These are phyloP conservation scores for Rhamnusium bicolor DNA, from an alignment of 2,888 invertebrate species.

Conservation along the genomic window DNA sequence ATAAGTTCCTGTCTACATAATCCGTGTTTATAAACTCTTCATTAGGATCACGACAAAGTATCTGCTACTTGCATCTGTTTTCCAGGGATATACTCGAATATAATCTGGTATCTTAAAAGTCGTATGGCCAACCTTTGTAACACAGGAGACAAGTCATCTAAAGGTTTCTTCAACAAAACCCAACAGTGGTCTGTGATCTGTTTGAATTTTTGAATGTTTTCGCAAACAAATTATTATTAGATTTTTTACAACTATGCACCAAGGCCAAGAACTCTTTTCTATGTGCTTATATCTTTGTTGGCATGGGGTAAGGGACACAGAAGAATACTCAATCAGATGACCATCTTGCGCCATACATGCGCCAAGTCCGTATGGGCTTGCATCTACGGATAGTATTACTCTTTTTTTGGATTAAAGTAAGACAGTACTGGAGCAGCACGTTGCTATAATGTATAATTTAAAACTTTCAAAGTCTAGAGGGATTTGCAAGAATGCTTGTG, in stretches of 20 bases:
- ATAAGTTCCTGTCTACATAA: no score
- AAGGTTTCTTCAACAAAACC: constrained; percentile 46
- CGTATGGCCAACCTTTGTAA: constrained; percentile 41
- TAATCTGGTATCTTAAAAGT: constrained; percentile 34
- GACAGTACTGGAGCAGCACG: neutral
- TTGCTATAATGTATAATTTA: neutral
- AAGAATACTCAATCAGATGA: constrained; percentile 30
- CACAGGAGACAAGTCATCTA: constrained; percentile 40
- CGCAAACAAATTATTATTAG: constrained; percentile 42
- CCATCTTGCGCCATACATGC: constrained; percentile 27
- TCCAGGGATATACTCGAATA: no score
- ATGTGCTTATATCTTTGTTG: constrained; percentile 44
- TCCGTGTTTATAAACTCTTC: no score
- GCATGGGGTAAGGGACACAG: constrained; percentile 32
- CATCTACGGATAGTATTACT: constrained; percentile 41
- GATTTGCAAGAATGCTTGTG: constrained; percentile 8
- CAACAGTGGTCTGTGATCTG: constrained; percentile 46
- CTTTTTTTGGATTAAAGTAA: constrained; percentile 34
- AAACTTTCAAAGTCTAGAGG: neutral
- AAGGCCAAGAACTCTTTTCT: constrained; percentile 30
- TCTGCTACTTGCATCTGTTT: constrained; percentile 17
- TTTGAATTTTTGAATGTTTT: constrained; percentile 40
- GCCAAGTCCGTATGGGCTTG: constrained; percentile 41
- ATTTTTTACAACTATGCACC: no score
- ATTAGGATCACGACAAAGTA: constrained; percentile 17